These are phyloP conservation scores for Ramphastos sulfuratus DNA, from an alignment of 2,113 vertebrate genomes.

Conservation along the genomic window DNA sequence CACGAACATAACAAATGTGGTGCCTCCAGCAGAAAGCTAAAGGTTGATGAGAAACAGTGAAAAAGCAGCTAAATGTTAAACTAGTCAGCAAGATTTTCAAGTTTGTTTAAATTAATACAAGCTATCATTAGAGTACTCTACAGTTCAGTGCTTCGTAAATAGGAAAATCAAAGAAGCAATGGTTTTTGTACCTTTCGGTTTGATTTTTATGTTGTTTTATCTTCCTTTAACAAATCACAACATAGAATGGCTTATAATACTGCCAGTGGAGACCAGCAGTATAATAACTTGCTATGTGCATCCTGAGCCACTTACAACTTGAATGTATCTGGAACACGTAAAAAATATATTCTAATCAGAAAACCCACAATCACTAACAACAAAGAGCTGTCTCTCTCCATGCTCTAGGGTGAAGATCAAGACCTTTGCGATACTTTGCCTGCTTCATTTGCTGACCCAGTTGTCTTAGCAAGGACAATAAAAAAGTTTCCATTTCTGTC, in stretches of 20 bases:
- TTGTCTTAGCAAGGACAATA: neutral
- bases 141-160: constrained; percentile 49
- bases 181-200: neutral
- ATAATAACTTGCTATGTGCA: neutral
- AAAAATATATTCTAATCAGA: neutral
- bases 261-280: neutral
- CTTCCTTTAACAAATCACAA: neutral
- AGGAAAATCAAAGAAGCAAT: neutral
- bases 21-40: constrained; percentile 9
- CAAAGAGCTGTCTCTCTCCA: neutral
- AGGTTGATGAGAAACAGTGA: constrained; percentile 39
- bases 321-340: neutral
- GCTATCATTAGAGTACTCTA: constrained; percentile 1
- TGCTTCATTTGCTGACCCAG: neutral
- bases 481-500: neutral
- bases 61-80: constrained; percentile 11
- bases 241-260: neutral
- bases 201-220: neutral
- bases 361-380: neutral
- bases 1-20: constrained; percentile 3
- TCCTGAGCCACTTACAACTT: neutral
- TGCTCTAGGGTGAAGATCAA: neutral
- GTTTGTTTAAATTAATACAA: constrained; percentile 50
- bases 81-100: constrained; percentile 43
- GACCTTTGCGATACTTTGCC: neutral